Percentiles rank a stretch among this genome's conserved stretches.
These are phyloP conservation scores for Drosophila subobscura DNA, from an alignment of 1,140 invertebrate species.

Conservation along the genomic window DNA sequence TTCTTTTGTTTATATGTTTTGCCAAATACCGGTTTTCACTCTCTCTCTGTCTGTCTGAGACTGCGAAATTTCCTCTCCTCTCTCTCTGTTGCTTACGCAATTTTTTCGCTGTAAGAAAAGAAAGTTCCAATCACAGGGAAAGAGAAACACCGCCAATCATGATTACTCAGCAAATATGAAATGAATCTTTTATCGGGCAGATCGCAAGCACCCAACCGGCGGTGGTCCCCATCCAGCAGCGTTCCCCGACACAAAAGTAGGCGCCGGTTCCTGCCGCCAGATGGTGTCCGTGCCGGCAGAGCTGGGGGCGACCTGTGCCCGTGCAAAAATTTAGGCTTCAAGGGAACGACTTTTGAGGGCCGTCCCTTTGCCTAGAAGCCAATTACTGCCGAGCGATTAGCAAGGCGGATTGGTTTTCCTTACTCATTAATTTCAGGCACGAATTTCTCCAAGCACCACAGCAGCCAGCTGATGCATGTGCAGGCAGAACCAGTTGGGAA, in stretches of 20 bases:
- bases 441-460: neutral
- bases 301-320: slow-evolving; percentile 79
- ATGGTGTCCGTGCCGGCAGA: slow-evolving; percentile 6
- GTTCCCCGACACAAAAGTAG: slow-evolving; percentile 71
- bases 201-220: slow-evolving; percentile 66
- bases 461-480: slow-evolving; percentile 1
- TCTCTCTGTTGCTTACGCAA: slow-evolving; percentile 63
- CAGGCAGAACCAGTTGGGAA: slow-evolving; percentile 59
- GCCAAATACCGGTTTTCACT: slow-evolving; percentile 66
- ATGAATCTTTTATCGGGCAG: slow-evolving; percentile 52
- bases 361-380: slow-evolving; percentile 73
- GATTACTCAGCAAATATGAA: no score
- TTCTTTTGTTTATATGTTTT: slow-evolving; percentile 55
- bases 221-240: slow-evolving; percentile 15
- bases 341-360: slow-evolving; percentile 17
- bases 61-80: slow-evolving; percentile 6
- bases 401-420: slow-evolving; percentile 82
- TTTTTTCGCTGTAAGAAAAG: slow-evolving; percentile 56
- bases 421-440: slow-evolving; percentile 83
- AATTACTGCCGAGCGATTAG: slow-evolving; percentile 73
- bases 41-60: slow-evolving; percentile 1
- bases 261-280: slow-evolving; percentile 47
- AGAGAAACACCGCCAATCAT: no score
- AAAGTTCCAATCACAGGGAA: slow-evolving; percentile 36
- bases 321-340: slow-evolving; percentile 80